phyloP scores from a whole-genome alignment of 2,113 vertebrate species.

The Rhinolophus ferrumequinum region DNA sequence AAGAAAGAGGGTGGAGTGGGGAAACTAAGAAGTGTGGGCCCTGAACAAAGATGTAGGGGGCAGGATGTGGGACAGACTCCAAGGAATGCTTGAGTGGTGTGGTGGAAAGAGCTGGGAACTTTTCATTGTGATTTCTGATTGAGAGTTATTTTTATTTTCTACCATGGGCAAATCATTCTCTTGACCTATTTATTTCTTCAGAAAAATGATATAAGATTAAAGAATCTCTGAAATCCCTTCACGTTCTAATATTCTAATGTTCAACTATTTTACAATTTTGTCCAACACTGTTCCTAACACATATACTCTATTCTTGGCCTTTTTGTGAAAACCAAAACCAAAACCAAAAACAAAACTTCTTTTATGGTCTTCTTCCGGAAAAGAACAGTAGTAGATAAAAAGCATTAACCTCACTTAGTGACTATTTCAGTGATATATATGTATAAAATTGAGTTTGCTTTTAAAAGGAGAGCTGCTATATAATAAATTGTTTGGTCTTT shows the following conservation, averaged over 20 bases:
- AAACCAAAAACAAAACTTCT: neutral
- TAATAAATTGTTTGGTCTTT: neutral
- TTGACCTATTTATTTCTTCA: neutral
- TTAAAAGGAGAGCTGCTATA: neutral
- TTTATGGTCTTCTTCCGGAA: neutral
- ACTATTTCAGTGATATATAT: neutral
- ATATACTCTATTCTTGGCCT: neutral
- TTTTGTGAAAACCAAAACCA: no score
- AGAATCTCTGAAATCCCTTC: slow-evolving; percentile 3
- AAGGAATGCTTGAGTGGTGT: neutral
- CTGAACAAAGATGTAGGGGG: neutral
- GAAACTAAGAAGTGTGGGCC: neutral
- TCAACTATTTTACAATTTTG: neutral
- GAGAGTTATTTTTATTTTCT: neutral
- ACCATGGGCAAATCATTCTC: neutral
- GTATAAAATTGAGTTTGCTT: neutral
- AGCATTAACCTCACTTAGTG: neutral
- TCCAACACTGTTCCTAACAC: neutral
- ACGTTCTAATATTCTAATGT: neutral
- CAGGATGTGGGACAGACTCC: neutral
- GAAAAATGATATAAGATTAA: neutral
- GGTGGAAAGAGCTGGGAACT: neutral
- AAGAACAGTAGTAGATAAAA: neutral
- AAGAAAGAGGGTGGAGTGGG: fast-evolving
- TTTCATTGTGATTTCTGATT: neutral